A percentile compares a stretch with the other conserved stretches of the same genome.
These are phyloP conservation scores for Antheraea yamamai DNA, from an alignment of 2,888 invertebrate genomes.

Conservation along the genomic window DNA sequence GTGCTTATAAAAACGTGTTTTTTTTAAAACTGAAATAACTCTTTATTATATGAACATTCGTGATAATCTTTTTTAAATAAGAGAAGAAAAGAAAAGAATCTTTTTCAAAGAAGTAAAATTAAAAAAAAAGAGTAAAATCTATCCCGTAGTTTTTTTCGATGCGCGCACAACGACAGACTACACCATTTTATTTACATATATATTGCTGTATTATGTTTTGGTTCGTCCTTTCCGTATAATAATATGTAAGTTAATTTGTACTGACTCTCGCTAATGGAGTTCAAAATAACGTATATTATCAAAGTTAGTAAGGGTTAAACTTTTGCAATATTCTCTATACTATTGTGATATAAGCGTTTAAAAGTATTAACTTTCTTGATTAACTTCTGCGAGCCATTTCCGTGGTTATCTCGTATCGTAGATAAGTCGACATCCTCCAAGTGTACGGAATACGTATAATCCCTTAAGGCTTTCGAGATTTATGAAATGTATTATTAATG, in stretches of 20 bases:
- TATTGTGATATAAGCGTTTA: slow-evolving; percentile 13
- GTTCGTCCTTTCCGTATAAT: not conserved
- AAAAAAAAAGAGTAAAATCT: too few species aligned
- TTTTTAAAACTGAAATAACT: too few species aligned
- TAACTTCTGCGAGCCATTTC: slow-evolving; percentile 3
- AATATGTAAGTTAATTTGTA: not conserved
- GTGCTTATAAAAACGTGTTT: too few species aligned
- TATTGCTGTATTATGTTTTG: not conserved
- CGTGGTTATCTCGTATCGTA: not conserved
- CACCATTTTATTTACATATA: not conserved
- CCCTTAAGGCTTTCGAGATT: not conserved
- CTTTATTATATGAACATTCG: too few species aligned
- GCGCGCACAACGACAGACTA: too few species aligned
- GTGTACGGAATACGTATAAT: not conserved
- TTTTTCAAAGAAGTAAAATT: too few species aligned
- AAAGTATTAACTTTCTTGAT: slow-evolving; percentile 9
- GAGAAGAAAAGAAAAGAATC: too few species aligned
- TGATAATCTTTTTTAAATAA: too few species aligned
- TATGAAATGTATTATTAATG: not conserved
- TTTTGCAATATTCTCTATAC: slow-evolving; percentile 13
- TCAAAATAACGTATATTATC: not conserved
- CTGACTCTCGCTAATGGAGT: not conserved
- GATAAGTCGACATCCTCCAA: not conserved
- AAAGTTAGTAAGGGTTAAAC: not conserved
- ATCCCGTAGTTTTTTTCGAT: too few species aligned